Base-by-base conservation (phyloP, 2,888 invertebrate species). In the Octonoba sinensis region DNA sequence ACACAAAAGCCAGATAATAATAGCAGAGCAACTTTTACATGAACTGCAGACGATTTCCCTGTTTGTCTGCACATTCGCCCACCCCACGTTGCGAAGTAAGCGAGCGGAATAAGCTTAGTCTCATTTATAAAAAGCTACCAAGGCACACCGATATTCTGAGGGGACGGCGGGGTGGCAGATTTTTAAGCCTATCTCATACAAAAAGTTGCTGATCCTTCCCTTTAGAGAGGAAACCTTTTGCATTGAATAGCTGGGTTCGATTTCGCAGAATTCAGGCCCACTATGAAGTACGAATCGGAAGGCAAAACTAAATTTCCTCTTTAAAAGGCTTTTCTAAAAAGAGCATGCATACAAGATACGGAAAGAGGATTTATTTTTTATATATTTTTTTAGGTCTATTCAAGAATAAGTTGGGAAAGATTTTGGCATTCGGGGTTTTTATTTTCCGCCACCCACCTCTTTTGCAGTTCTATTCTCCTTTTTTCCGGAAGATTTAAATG, bases 171-270 rank as follows among this genome's bases (percentile, higher is more conserved):
- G 22, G 60, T n/a, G 60, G 47, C 62, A 76, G 60, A 70, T 71
- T 27, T 27, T 65, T 77, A 77, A 77, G 77, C 70, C 70, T 77
- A 77, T 77, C 77, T 70, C 46, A 24, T 24, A 71, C 64, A 77
- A 70, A 71, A 77, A 77, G 70, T 20, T 44, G 69, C 64, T 57
- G 49, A 47, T 27, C 71, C 71, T 66, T 60, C 54, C 66, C 72
- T 60, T 60, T 54, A 69, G 54, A 76, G 69, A 44, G 24, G 65
- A 54, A 76, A 62, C 54, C 76, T 76, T 59, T 69, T 69, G 76
- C 76, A 76, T 76, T 76, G 67, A 75, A 59, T 20, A 36, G 47
- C 51, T 3, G 27, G 27, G 27, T 27, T 27, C 27, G 27, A 27
- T 27, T 27, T 27, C 6, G 27, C 27, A 27, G 6, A 27, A 27